phyloP scores from a whole-genome alignment of 1,140 invertebrate genomes.

The Achatina immaculata region DNA sequence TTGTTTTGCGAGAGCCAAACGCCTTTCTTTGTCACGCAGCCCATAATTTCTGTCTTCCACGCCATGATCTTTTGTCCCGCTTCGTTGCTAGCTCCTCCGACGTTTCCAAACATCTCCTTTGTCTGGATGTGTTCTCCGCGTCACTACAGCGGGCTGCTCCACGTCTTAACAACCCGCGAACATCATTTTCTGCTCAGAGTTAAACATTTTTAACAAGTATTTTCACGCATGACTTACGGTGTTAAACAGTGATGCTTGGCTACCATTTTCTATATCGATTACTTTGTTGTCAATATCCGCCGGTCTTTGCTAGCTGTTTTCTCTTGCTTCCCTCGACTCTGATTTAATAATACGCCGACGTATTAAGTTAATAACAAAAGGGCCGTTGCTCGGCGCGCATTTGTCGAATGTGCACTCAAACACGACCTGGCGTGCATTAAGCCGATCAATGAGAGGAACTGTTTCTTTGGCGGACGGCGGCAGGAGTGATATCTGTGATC shows the following conservation, averaged over 20 bases:
- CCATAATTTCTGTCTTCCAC: no score
- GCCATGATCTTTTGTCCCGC: no score
- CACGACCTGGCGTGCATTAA: neutral
- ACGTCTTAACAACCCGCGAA: no score
- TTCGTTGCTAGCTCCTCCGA: no score
- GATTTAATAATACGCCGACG: neutral
- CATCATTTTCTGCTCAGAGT: neutral
- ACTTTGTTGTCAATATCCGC: neutral
- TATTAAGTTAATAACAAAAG: neutral
- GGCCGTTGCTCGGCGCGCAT: neutral
- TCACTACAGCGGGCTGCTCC: no score
- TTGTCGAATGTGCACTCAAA: conserved; percentile 14
- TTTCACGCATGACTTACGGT: neutral
- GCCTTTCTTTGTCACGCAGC: no score
- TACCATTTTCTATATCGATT: neutral
- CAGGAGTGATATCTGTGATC: neutral
- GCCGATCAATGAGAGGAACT: conserved; percentile 7
- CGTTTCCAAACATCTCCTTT: no score
- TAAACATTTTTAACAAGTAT: neutral
- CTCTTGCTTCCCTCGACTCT: neutral
- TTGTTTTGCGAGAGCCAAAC: no score
- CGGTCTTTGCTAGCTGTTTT: neutral
- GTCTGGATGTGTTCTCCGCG: no score
- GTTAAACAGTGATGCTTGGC: neutral
- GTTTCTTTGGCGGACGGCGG: conserved; percentile 13